Percentiles rank a stretch among this genome's conserved stretches.
These are phyloP conservation scores for Phrynosoma platyrhinos DNA, from an alignment of 2,113 vertebrate genomes.

Conservation along the genomic window DNA sequence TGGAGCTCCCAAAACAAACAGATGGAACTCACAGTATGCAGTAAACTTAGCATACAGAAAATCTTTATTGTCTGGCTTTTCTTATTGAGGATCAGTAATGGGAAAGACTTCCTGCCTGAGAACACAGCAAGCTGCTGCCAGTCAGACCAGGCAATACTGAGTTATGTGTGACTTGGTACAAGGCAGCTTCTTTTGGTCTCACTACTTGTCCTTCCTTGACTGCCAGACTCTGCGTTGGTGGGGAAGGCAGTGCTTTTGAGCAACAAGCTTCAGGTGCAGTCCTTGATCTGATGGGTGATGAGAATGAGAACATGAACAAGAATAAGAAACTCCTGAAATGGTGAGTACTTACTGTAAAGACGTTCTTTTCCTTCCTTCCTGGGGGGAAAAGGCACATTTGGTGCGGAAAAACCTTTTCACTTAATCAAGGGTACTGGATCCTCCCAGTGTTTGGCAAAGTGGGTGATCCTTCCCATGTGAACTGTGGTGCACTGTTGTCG, in stretches of 20 bases:
- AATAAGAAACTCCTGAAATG: slow-evolving; percentile 87
- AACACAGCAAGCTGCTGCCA: too few relatives aligned
- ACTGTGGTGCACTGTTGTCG: too few relatives aligned
- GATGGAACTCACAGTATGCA: too few relatives aligned
- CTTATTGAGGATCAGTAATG: neutral
- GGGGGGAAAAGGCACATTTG: neutral
- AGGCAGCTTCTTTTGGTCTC: too few relatives aligned
- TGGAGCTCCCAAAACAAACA: too few relatives aligned
- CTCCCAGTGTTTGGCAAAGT: too few relatives aligned
- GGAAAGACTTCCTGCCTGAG: too few relatives aligned
- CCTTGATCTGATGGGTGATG: slow-evolving; percentile 91
- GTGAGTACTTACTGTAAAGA: slow-evolving; percentile 66
- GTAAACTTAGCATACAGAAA: neutral
- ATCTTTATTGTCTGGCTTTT: neutral
- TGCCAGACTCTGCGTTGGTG: slow-evolving; percentile 82
- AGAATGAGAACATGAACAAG: slow-evolving; percentile 80
- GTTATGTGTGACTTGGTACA: neutral
- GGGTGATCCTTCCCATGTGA: too few relatives aligned
- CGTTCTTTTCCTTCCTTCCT: neutral
- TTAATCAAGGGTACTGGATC: neutral
- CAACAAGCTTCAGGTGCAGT: slow-evolving; percentile 88
- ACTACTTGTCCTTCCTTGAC: neutral
- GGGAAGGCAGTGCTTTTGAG: slow-evolving; percentile 84
- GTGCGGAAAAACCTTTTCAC: too few relatives aligned
- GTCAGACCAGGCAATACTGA: neutral